Base-by-base conservation (phyloP, 2,888 invertebrate species). In the Rosalia funebris region DNA sequence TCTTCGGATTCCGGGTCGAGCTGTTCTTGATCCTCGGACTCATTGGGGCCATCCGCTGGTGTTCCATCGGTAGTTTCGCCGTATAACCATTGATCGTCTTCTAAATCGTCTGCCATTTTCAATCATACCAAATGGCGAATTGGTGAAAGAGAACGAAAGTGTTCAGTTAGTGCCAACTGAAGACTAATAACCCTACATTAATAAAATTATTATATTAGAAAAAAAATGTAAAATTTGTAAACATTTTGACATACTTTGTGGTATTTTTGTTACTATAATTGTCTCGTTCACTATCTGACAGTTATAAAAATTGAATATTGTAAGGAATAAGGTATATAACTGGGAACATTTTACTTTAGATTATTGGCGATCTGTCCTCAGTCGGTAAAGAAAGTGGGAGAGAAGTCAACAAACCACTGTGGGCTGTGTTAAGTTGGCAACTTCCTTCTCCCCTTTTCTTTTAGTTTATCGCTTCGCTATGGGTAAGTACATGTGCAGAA, bases 21-120 rank as follows among this genome's bases (percentile, higher is more conserved):
- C 25, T 60, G 47, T 48, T 72, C 72, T 17, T 63, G 70, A 34
- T 66, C 65, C 57, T 62, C 60, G n/a, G 46, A 32, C 5, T 48
- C 12, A 15, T 60, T 57, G 44, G 50, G 45, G 20, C 44, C 48
- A 46, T 60, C 68, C 3, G 47, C 65, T 34, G 72, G 41, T 58
- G 56, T 59, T 57, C 55, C 62, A 63, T 85, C 87, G 0, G 89
- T 88, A 74, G 91, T 91, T 42, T 92, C 93, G 14, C 94, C 94
- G 75, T 95, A 95, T 61, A 95, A 83, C 93, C 93, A 95, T 77
- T 88, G 91, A 83, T 95, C 94, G 78, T 95, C 94, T 80, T 89
- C 89, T 12, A 82, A 79, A 70, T 87, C 87, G 62, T 89, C 89
- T 71, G 88, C 87, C 87, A 88, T 88, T 79, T 82, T 81, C n/a